These are phyloP conservation scores for Lasioglossum marginatum DNA, from an alignment of 2,888 invertebrate genomes.

Conservation along the genomic window DNA sequence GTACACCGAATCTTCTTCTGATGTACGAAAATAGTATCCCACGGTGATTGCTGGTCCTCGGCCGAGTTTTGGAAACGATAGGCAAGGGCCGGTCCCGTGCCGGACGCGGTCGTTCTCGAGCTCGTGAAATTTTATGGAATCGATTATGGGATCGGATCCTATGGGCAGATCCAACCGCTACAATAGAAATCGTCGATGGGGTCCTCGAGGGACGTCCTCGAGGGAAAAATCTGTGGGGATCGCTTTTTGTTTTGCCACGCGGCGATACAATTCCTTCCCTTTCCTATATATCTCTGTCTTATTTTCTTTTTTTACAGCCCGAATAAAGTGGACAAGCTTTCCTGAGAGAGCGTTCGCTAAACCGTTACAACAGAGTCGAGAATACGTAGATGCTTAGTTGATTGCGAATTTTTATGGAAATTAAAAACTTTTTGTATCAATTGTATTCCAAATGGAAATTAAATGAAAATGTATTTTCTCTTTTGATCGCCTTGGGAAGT, in stretches of 20 bases:
- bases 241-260: not conserved
- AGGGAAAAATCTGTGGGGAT: not conserved
- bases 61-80: conserved; percentile 65
- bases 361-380: not conserved
- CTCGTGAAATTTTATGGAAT: conserved; percentile 22
- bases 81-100: conserved; percentile 1
- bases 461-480: not conserved
- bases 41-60: conserved; percentile 63
- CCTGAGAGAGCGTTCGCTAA: not conserved
- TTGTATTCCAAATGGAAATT: not conserved
- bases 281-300: not conserved
- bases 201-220: not conserved
- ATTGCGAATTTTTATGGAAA: not conserved
- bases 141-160: not conserved
- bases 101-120: conserved; percentile 2
- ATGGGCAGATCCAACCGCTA: not conserved
- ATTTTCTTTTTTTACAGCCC: not conserved
- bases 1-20: conserved; percentile 63
- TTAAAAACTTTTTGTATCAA: not conserved
- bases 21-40: conserved; percentile 71
- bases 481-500: not conserved
- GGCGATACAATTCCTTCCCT: not conserved
- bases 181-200: not conserved
- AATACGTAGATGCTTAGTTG: not conserved
- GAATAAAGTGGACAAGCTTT: not conserved